Evolutionary conservation across 2,888 invertebrate species (phyloP).

Genomic region (Polymixis lichenea): DNA sequence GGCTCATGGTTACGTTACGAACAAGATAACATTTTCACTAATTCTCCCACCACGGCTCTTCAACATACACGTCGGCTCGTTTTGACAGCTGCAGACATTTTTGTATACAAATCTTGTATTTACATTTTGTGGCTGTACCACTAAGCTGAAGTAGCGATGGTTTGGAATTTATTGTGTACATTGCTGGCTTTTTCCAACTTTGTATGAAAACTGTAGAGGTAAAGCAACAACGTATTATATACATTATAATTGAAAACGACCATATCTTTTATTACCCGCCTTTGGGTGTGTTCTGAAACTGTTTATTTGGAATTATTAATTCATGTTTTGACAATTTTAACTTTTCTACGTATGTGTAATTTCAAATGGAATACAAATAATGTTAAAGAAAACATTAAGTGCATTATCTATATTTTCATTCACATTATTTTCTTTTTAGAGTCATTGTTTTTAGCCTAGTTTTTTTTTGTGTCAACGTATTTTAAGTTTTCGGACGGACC

Average conservation of each 20-base stretch:
- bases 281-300: slow-evolving; percentile 43
- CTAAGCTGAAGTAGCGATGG: neutral
- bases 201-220: accelerated
- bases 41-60: slow-evolving; percentile 83
- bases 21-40: slow-evolving; percentile 80
- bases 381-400: accelerated
- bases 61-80: slow-evolving; percentile 81
- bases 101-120: slow-evolving; percentile 70
- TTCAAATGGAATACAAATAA: neutral
- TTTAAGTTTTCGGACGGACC: slow-evolving; percentile 1
- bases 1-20: slow-evolving; percentile 72
- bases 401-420: neutral
- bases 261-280: neutral
- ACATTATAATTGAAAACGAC: neutral
- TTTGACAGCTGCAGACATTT: slow-evolving; percentile 68
- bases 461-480: accelerated
- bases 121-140: slow-evolving; percentile 64
- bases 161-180: slow-evolving; percentile 5
- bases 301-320: accelerated
- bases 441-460: no score
- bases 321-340: neutral
- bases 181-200: slow-evolving; percentile 17
- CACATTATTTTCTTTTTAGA: neutral
- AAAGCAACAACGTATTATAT: slow-evolving; percentile 8
- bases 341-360: accelerated